These are phyloP conservation scores for Cephalopholis sonnerati DNA, from an alignment of 2,113 vertebrate species.

Conservation along the genomic window DNA sequence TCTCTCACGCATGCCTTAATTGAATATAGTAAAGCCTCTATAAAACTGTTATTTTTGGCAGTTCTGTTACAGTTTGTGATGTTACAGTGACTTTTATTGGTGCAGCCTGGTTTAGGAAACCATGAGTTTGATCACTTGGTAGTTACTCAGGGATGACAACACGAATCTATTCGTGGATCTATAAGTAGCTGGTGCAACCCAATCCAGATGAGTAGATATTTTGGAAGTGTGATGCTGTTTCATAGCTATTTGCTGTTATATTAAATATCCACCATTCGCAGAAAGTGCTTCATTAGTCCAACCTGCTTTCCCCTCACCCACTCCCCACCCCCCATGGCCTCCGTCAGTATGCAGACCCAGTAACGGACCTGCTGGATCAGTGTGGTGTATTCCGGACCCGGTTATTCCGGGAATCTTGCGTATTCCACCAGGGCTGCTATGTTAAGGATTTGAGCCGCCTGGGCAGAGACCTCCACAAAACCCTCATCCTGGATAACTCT, in stretches of 20 bases:
- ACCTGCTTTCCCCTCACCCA: constrained; percentile 14
- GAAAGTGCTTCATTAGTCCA: constrained; percentile 33
- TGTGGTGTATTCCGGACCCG: constrained; percentile 89
- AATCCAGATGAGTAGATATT: background rate
- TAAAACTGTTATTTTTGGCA: background rate
- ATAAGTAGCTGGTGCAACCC: background rate
- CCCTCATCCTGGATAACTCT: constrained; percentile 92
- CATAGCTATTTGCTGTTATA: background rate
- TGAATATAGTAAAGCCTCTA: background rate
- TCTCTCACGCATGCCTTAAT: background rate
- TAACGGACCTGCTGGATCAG: constrained; percentile 91
- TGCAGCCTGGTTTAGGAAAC: background rate
- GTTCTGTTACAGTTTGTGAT: background rate
- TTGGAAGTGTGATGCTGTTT: background rate
- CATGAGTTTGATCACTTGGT: no score
- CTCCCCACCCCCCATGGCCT: background rate
- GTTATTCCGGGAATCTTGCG: constrained; percentile 92
- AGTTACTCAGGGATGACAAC: background rate
- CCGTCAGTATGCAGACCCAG: constrained; percentile 90
- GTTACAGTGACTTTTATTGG: background rate
- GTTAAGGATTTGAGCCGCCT: constrained; percentile 92
- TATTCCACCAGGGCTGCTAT: constrained; percentile 94
- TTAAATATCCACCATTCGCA: background rate
- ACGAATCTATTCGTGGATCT: background rate
- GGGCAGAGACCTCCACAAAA: constrained; percentile 90